phyloP scores from a whole-genome alignment of 2,888 invertebrate species.

The Parasteatoda lunata region DNA sequence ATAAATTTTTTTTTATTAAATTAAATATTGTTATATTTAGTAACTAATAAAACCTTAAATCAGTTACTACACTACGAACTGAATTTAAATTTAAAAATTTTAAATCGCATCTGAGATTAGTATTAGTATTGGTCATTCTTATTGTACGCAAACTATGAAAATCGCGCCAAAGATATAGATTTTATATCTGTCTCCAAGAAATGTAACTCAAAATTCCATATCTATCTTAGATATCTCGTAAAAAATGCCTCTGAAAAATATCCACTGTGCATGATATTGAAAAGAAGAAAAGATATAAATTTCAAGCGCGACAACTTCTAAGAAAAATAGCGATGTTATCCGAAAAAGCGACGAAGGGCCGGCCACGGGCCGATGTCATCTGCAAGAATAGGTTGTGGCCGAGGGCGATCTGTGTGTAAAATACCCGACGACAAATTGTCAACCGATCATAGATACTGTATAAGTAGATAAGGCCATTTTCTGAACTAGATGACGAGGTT shows the following conservation, averaged over 20 bases:
- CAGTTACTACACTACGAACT: no score
- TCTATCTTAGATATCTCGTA: neutral
- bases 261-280: neutral
- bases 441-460: slow-evolving; percentile 61
- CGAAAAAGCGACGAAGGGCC: slow-evolving; percentile 4
- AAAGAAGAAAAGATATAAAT: slow-evolving; percentile 50
- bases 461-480: slow-evolving; percentile 62
- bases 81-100: no score
- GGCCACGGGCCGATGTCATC: slow-evolving; percentile 54
- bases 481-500: neutral
- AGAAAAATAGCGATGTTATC: slow-evolving; percentile 53
- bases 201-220: neutral
- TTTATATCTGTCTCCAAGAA: neutral
- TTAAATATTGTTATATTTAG: no score
- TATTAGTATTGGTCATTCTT: no score
- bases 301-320: slow-evolving; percentile 20
- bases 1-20: no score
- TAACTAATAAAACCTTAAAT: no score
- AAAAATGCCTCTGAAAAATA: neutral
- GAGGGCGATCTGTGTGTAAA: slow-evolving; percentile 38
- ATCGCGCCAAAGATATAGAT: neutral
- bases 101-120: no score
- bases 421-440: slow-evolving; percentile 66
- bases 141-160: no score
- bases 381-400: slow-evolving; percentile 23